Evolutionary conservation across 2,888 invertebrate genomes (phyloP), one percentile per base, ranked within the genome.

Genomic region (Notocelia uddmanniana): DNA sequence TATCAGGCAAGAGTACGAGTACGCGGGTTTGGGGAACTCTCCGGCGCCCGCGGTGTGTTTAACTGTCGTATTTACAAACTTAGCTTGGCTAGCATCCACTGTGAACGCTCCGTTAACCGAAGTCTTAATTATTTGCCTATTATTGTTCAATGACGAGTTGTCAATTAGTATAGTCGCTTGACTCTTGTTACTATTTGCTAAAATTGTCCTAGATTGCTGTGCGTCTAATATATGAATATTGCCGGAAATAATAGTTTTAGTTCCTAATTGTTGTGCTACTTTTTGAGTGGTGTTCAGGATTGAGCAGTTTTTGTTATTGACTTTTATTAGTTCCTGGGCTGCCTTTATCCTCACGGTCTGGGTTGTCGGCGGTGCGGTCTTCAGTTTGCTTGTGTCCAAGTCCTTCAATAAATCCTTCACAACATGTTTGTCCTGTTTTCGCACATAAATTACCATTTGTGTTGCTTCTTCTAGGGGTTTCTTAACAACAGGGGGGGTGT

Each of bases 1-100:
- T 85, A 99, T 99, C 76, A 99, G 95, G 92, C 99, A 99, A 73
- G 98, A 98, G 89, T 99, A 99, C 15, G 99, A 99, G 91, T 99
- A 99, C 3, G 98, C 98, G 6, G 99, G 99, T 89, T 99, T 99
- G 0, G 99, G 99, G 83, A 96, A 99, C 59, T 95, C 95, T 73
- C 95, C 95, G 52, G 93, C 80, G 90, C 95, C 95, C 50, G 94
- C 79, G 90, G 93, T 80, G 88, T 91, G 83, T 93, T 94, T 88
- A 79, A 80, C 85, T 76, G 77, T 89, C 79, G 81, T 81, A 81
- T 89, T 89, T 74, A 92, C 80, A 83, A 88, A 92, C 81, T 93
- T 94, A 9, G 90, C 80, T 82, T 89, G 91, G 80, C 87, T 90
- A 77, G 87, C 87, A 55, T 93, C 93, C 67, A 91, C 82, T 19